Percentiles rank a stretch among this genome's conserved stretches.
Evolutionary conservation across 1,140 invertebrate species (phyloP).

Genomic region (Drosophila rhopaloa): DNA sequence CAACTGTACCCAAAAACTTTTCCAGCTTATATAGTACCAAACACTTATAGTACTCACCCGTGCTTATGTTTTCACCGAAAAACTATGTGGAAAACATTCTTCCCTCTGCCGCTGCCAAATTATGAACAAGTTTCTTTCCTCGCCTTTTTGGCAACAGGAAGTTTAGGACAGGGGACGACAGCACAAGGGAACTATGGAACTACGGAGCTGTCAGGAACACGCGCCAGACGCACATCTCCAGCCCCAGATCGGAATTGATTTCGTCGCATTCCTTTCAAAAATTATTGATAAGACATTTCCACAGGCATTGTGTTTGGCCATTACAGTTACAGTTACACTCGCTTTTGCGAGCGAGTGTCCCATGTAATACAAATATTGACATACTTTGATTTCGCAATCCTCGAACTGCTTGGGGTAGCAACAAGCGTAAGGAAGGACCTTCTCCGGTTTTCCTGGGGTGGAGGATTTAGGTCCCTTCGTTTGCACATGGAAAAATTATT

Average conservation of each 20-base stretch:
- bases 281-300: conserved; percentile 78
- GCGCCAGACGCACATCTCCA: conserved; percentile 54
- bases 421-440: conserved; percentile 24
- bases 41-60: conserved; percentile 24
- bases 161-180: conserved; percentile 9
- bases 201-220: conserved; percentile 71
- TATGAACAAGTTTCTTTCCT: conserved; percentile 49
- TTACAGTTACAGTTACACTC: conserved; percentile 15
- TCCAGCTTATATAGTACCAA: conserved; percentile 9
- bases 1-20: conserved; percentile 26
- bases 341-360: conserved; percentile 24
- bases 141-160: conserved; percentile 33
- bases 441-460: conserved; percentile 20
- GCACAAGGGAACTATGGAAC: conserved; percentile 37
- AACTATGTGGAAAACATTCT: conserved; percentile 13
- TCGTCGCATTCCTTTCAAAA: conserved; percentile 73
- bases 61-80: conserved; percentile 4
- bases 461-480: conserved; percentile 5
- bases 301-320: conserved; percentile 42
- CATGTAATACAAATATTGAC: conserved; percentile 81
- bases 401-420: conserved; percentile 33
- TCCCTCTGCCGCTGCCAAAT: conserved; percentile 11
- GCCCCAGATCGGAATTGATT: conserved; percentile 38
- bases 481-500: conserved; percentile 14
- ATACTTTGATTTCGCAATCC: conserved; percentile 71